These are phyloP conservation scores for Ranitomeya imitator DNA, from an alignment of 2,113 vertebrate species.

Conservation along the genomic window DNA sequence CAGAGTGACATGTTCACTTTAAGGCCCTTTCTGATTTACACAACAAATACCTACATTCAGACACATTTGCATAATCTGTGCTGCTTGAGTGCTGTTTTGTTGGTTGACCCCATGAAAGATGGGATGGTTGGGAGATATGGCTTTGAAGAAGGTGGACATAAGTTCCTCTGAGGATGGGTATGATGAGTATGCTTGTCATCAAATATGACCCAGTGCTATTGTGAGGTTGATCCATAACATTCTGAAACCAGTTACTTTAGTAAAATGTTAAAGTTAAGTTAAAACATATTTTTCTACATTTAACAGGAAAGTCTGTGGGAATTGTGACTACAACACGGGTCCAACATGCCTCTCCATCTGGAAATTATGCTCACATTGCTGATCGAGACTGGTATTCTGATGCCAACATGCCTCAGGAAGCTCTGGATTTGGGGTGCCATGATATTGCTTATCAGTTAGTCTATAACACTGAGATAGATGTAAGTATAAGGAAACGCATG, in stretches of 20 bases:
- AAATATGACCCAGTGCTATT: too few relatives aligned
- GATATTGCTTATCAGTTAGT: conserved; percentile 78
- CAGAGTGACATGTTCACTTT: too few relatives aligned
- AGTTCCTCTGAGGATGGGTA: too few relatives aligned
- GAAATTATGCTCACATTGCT: conserved; percentile 70
- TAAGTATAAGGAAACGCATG: conserved; percentile 61
- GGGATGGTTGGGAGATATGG: too few relatives aligned
- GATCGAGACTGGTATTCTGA: conserved; percentile 77
- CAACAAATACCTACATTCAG: too few relatives aligned
- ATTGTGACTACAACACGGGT: conserved; percentile 79
- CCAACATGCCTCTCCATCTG: conserved; percentile 78
- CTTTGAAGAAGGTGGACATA: too few relatives aligned
- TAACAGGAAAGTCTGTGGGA: conserved; percentile 77
- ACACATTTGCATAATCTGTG: too few relatives aligned
- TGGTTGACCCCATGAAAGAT: too few relatives aligned
- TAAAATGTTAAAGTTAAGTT: neutral
- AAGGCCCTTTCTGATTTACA: too few relatives aligned
- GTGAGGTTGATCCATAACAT: neutral
- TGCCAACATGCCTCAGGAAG: conserved; percentile 61
- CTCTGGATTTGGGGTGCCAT: conserved; percentile 65
- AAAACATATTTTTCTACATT: neutral
- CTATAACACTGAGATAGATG: conserved; percentile 76
- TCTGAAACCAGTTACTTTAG: neutral
- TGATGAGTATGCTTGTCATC: too few relatives aligned
- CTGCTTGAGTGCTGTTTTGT: too few relatives aligned